Base-by-base conservation (phyloP, 2,888 invertebrate genomes). In the Drosophila nr. perissopoda region DNA sequence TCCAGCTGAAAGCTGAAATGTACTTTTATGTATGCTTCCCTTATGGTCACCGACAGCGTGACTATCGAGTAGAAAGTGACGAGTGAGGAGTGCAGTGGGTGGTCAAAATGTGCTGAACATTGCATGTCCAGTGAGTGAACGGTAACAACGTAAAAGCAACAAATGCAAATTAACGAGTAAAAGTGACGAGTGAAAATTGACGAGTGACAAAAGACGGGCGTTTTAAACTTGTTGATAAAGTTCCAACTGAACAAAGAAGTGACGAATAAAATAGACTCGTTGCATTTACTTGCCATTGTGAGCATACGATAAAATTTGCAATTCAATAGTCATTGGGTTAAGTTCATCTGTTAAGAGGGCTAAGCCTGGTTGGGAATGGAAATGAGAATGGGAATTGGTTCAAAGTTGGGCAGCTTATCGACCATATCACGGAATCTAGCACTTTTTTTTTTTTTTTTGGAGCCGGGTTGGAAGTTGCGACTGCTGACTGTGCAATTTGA, bases 401-500 rank as follows among this genome's bases (percentile, higher is more conserved):
- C 42, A 21, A 42, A 11, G 21, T 25, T 46, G 6, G 13, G 33
- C 63, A 60, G 52, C 60, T 62, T 62, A 62, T 59, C 42, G 62
- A 36, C 51, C 62, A 49, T 42, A 72, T 80, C 72, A 80, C 60
- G 71, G 51, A 42, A 38, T 29, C 29, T 56, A 21, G 36, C 53
- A 27, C 33, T 40, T 58, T 64, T 72, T 46, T 56, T 27, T 4
- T 18, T 48, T 48, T 54, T 25, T 36, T 36, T 13, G 0, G 0
- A 18, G 27, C 13, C 4, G 16, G 25, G 1, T 2, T 25, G 48
- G 25, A 42, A 31, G 48, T 48, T 57, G 57, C 56, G 34, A 56
- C 46, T 46, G 81, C 83, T 88, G 83, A 84, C 86, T 42, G n/a
- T 60, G 88, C 88, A 77, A 18, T 80, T 78, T 56, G 8, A 46